A percentile compares a stretch with the other conserved stretches of the same genome.
phyloP scores from a whole-genome alignment of 2,113 vertebrate genomes.

The Tretioscincus oriximinensis region DNA sequence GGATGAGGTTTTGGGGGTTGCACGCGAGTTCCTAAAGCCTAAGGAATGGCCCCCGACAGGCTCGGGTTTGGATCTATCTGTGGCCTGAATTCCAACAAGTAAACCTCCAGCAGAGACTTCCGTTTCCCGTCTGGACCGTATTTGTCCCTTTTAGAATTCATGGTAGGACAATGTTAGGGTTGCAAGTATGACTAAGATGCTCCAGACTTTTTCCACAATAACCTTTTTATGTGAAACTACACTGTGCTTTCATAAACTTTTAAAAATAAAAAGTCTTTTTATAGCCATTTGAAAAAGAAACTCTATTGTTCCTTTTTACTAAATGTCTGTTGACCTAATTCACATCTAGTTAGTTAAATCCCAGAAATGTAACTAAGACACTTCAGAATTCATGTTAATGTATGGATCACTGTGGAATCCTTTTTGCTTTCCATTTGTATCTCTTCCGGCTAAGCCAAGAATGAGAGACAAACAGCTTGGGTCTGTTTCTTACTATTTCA shows the following conservation, averaged over 20 bases:
- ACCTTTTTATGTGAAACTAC: slow-evolving; percentile 9
- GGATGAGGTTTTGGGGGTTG: no score
- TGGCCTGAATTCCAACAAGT: no score
- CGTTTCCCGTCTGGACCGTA: no score
- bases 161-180: not conserved
- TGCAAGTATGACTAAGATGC: slow-evolving; percentile 18
- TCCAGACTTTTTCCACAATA: not conserved
- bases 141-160: no score
- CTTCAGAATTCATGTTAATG: not conserved
- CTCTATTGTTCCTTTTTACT: not conserved
- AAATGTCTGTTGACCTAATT: slow-evolving; percentile 21
- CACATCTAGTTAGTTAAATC: not conserved
- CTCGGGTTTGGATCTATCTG: no score
- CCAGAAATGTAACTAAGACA: not conserved
- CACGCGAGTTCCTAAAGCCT: no score
- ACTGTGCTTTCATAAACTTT: slow-evolving; percentile 1
- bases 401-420: not conserved
- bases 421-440: not conserved
- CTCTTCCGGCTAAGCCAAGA: not conserved
- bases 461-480: not conserved
- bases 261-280: not conserved
- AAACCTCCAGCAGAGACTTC: no score
- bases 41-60: no score
- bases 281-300: not conserved
- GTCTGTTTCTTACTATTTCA: not conserved